A percentile compares a stretch with the other conserved stretches of the same genome.
phyloP scores from a whole-genome alignment of 1,140 invertebrate species.

The Bicyclus anynana region DNA sequence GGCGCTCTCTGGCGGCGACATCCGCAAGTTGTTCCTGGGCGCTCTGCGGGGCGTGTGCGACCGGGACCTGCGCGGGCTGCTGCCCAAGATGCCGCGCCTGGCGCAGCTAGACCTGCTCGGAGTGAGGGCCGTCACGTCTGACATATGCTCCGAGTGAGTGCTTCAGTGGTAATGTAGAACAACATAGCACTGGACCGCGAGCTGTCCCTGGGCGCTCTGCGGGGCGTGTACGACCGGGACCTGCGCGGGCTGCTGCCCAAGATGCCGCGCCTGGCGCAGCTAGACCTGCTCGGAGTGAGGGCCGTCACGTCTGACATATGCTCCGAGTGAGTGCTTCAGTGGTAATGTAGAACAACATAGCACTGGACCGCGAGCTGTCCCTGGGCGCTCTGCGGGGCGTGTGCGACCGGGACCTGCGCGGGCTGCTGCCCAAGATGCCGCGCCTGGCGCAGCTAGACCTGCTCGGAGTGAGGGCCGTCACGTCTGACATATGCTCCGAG shows the following conservation, averaged over 20 bases:
- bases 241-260: slow-evolving; percentile 82
- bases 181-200: too few species aligned
- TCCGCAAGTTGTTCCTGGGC: slow-evolving; percentile 88
- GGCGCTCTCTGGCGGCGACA: slow-evolving; percentile 79
- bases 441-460: slow-evolving; percentile 88
- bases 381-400: slow-evolving; percentile 87
- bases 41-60: slow-evolving; percentile 88
- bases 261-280: slow-evolving; percentile 83
- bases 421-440: slow-evolving; percentile 81
- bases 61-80: slow-evolving; percentile 84
- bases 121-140: slow-evolving; percentile 84
- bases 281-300: slow-evolving; percentile 89
- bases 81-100: slow-evolving; percentile 80
- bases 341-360: too few species aligned
- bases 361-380: slow-evolving; percentile 87
- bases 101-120: slow-evolving; percentile 91
- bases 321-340: slow-evolving; percentile 79
- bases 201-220: slow-evolving; percentile 86
- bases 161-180: too few species aligned
- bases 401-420: slow-evolving; percentile 85
- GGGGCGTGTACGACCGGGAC: slow-evolving; percentile 87
- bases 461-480: slow-evolving; percentile 86
- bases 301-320: slow-evolving; percentile 85
- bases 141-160: slow-evolving; percentile 82
- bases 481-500: slow-evolving; percentile 82